Evolutionary conservation across 2,888 invertebrate genomes (phyloP).

Genomic region (Sisyra terminalis): DNA sequence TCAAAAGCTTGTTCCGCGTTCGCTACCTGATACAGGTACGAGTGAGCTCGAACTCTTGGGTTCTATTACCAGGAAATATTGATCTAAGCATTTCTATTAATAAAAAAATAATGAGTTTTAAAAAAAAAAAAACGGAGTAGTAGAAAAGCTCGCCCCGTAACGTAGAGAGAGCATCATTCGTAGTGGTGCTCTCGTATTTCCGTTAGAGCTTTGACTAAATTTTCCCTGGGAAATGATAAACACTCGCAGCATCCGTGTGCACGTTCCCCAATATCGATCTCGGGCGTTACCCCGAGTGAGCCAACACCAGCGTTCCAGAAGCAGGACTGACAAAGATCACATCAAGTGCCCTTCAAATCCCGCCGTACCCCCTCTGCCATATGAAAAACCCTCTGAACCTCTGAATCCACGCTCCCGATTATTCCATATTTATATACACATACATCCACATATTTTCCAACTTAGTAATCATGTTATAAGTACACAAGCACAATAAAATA

Average conservation of each 20-base stretch:
- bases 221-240: conserved; percentile 3
- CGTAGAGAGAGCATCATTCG: too few species aligned
- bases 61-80: too few species aligned
- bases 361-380: neutral
- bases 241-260: conserved; percentile 1
- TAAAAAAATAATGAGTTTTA: too few species aligned
- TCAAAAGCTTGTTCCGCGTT: too few species aligned
- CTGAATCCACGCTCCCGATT: neutral
- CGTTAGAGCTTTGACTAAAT: conserved; percentile 3
- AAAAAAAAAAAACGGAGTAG: too few species aligned
- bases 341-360: neutral
- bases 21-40: too few species aligned
- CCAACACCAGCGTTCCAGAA: neutral
- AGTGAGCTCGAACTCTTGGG: too few species aligned
- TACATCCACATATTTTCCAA: too few species aligned
- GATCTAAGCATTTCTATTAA: too few species aligned
- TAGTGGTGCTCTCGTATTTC: neutral
- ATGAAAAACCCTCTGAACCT: neutral
- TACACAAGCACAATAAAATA: too few species aligned
- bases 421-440: neutral
- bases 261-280: conserved; percentile 1
- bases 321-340: neutral
- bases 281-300: conserved; percentile 1
- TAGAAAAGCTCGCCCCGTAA: too few species aligned
- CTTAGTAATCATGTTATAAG: too few species aligned